Evolutionary conservation across 2,113 vertebrate species (phyloP).

Genomic region (Dasyornis broadbenti): DNA sequence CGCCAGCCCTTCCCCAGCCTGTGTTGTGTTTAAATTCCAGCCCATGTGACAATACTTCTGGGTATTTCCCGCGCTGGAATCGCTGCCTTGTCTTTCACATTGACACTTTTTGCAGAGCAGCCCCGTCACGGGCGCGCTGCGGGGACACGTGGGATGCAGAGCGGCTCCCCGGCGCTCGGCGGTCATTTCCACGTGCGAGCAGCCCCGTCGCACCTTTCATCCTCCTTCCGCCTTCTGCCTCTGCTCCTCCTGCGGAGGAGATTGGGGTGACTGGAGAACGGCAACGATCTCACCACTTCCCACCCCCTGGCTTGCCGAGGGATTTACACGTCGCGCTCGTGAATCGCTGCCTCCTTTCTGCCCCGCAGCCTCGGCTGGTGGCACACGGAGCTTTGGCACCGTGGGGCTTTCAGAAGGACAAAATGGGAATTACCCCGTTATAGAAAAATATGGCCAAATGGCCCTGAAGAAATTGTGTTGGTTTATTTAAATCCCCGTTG

Average conservation of each 20-base stretch:
- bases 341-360: not conserved
- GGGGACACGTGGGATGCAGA: not conserved
- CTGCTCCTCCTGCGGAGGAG: not conserved
- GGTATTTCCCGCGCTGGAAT: not conserved
- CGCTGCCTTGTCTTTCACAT: not conserved
- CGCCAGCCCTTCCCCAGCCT: not conserved
- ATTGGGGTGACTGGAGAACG: constrained; percentile 2
- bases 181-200: not conserved
- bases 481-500: not conserved
- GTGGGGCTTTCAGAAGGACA: not conserved
- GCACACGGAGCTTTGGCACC: not conserved
- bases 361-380: not conserved
- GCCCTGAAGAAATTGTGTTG: not conserved
- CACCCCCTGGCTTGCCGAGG: not conserved
- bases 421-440: not conserved
- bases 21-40: not conserved
- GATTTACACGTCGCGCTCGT: not conserved
- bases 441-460: not conserved
- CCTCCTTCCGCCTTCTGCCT: not conserved
- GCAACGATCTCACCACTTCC: not conserved
- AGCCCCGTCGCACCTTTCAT: constrained; percentile 53
- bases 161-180: not conserved
- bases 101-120: constrained; percentile 16
- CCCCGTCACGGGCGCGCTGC: not conserved
- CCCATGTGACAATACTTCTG: not conserved